phyloP scores from a whole-genome alignment of 2,797 vertebrate genomes.

The Cygnus olor region DNA sequence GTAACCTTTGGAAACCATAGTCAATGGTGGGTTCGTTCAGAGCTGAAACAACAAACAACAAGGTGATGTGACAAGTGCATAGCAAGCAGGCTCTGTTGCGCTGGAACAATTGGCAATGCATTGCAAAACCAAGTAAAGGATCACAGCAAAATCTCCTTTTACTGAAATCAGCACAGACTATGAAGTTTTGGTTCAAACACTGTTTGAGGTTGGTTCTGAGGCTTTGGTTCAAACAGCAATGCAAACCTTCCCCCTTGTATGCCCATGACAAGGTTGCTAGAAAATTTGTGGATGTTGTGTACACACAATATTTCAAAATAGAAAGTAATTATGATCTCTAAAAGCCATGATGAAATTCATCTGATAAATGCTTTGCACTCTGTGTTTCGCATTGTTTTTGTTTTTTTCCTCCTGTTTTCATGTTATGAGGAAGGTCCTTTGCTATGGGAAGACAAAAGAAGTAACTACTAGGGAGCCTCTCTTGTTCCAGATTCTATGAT shows the following conservation, averaged over 20 bases:
- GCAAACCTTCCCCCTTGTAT: background rate
- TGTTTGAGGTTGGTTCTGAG: background rate
- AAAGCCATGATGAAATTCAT: background rate
- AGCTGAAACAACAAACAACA: constrained; percentile 82
- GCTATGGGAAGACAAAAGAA: background rate
- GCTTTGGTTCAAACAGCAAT: background rate
- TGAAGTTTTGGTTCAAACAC: background rate
- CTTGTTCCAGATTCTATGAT: background rate
- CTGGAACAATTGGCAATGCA: background rate
- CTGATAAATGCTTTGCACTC: background rate
- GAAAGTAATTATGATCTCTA: background rate
- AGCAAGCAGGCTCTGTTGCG: background rate
- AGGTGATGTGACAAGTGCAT: constrained; percentile 31
- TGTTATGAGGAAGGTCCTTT: background rate
- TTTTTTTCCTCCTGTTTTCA: background rate
- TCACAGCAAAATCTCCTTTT: background rate
- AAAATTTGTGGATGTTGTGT: background rate
- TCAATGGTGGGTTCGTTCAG: constrained; percentile 98
- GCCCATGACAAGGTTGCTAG: background rate
- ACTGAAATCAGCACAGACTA: background rate
- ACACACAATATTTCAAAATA: background rate
- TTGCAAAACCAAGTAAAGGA: background rate
- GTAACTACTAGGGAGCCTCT: background rate
- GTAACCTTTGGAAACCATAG: constrained; percentile 98
- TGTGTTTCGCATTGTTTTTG: background rate